Evolutionary conservation across 2,797 vertebrate species (phyloP), one percentile per base, ranked within the genome.

Genomic region (Selene dorsalis): DNA sequence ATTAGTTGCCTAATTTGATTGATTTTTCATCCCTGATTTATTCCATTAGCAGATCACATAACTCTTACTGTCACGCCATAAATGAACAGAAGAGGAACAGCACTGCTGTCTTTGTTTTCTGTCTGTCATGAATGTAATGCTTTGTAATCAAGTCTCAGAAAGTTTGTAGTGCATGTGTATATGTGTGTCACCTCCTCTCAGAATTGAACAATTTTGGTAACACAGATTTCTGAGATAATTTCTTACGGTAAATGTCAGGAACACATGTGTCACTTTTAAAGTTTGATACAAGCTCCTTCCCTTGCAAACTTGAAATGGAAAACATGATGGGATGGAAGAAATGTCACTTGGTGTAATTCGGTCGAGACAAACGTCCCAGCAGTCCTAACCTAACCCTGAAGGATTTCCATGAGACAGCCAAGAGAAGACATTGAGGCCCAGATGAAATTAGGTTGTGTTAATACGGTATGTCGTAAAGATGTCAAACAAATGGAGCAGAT

Each of bases 1-100:
- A 92, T 93, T 92, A 92, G 87, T 84, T 88, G 84, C 88, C 79
- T 92, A 85, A 94, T 93, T 93, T 93, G 91, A 93, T 91, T 89
- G 87, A 93, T 94, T 89, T 92, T 93, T 93, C 88, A 88, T 83
- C 80, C 82, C 58, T 92, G 91, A 93, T 93, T 93, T 87, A 89
- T 91, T 92, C 82, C 70, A 73, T 88, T 87, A 88, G 83, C 66
- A 60, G 60, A 78, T 91, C 88, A 85, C 83, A 88, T 79, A 83
- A 88, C 79, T 92, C 83, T 73, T 58, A 73, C 67, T 84, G 73
- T 85, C 82, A 79, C 11, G 32, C 61, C 35, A 60, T 60, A 84
- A 83, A 84, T 59, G 56, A 65, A 76, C 45, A 58, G 73, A 80
- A 61, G 64, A 80, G 35, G n/a, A n/a, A 32, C 57, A 45, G 5